Base-by-base conservation (phyloP, 1,140 invertebrate species). In the Drosophila lowei region DNA sequence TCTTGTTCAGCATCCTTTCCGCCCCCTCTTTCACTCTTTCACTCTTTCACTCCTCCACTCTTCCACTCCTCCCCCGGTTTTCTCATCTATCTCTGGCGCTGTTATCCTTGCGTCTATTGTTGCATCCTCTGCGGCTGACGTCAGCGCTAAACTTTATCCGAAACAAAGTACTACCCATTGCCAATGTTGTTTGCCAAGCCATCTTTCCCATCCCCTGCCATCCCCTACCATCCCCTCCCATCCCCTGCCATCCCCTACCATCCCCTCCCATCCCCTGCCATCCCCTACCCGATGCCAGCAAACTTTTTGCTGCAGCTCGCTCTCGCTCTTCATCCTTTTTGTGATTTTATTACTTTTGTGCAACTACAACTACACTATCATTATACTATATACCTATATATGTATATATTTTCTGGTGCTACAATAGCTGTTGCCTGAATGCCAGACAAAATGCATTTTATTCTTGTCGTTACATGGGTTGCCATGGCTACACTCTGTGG, bases 291-390 rank as follows among this genome's bases (percentile, higher is more conserved):
- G 34, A 49, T 52, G 18, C 44, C 25, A 58, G 18, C 28, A 75
- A 70, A 75, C 56, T 75, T 75, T 86, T 74, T 71, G 56, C 79
- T 77, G 73, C 83, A 74, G 80, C 72, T 66, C 59, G 62, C 43
- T 71, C 77, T 66, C 59, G 62, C 43, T 71, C 67, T 78, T 61
- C 78, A 77, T 88, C 78, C 77, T 13, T 88, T 86, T 86, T 88
- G 59, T 58, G 74, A 88, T 88, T 88, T 86, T 86, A 88, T 86
- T 88, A 86, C 74, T 76, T 76, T 83, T 76, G 62, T 48, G 50
- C 65, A 67, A 49, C 62, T 64, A 48, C 34, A 5, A 13, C 44
- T 58, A 59, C 58, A 47, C 47, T 57, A 16, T 38, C 41, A 46
- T 55, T 50, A 23, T 38, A 48, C n/a, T 18, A 25, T 25, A 25